phyloP scores from a whole-genome alignment of 2,113 vertebrate species.

The Nothoprocta perdicaria region DNA sequence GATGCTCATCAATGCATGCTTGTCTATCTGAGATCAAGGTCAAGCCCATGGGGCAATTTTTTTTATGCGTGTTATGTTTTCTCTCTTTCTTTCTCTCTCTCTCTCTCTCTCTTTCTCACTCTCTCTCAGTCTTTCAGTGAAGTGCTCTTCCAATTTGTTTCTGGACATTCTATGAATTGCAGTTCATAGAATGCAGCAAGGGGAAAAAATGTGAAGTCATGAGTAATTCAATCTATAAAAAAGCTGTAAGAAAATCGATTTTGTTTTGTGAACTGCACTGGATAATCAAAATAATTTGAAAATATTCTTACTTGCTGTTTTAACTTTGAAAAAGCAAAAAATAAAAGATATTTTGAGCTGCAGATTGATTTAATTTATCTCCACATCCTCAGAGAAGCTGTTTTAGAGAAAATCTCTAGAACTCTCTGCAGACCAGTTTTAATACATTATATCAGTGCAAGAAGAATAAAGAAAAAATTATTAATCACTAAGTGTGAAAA shows the following conservation, averaged over 20 bases:
- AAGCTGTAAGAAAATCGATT: background rate
- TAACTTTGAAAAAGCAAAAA: background rate
- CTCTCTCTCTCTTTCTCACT: background rate
- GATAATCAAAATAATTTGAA: background rate
- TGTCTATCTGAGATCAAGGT: background rate
- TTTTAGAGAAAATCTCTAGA: background rate
- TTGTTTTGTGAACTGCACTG: background rate
- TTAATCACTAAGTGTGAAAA: slow-evolving; percentile 39
- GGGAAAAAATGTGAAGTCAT: background rate
- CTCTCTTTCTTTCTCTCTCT: no score
- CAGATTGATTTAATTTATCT: background rate
- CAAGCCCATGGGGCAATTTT: background rate
- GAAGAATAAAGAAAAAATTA: slow-evolving; percentile 28
- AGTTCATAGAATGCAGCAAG: background rate
- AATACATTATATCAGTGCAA: background rate
- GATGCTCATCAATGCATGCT: background rate
- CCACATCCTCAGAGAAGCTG: background rate
- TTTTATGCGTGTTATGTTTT: accelerated
- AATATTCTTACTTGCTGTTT: background rate
- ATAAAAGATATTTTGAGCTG: background rate
- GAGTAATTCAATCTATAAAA: background rate
- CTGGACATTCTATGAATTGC: background rate
- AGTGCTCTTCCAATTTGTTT: background rate
- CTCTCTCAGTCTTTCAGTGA: no score
- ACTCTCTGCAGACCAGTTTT: background rate